Base-by-base conservation (phyloP, 2,113 vertebrate species). In the Barnardius zonarius region DNA sequence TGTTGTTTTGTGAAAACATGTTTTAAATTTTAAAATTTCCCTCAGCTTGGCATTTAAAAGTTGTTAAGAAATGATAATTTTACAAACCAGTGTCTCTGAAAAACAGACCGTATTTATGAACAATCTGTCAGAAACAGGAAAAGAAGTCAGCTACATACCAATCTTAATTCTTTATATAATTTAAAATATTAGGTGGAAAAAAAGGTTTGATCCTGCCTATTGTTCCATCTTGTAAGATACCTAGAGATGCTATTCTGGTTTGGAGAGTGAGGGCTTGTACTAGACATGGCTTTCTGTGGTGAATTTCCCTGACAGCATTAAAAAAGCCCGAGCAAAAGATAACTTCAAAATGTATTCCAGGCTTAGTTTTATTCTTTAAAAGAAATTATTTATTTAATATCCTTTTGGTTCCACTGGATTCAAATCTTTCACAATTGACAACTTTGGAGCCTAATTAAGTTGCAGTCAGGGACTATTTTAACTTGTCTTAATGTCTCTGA, bases 401-500 rank as follows among this genome's bases (percentile, higher is more conserved):
- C 73, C 35, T 75, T 96, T 90, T 94, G 84, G 49, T 94, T 92
- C 59, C 74, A 44, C 80, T 67, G 75, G 63, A 75, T 96, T 94
- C 64, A 85, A 54, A 64, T 69, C 91, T 94, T 39, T 83, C 14
- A 85, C 78, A 86, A 62, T 14, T 97, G 96, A 83, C 55, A 93
- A 70, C 69, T 96, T 93, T 84, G 85, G 73, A 83, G 81, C 67
- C 87, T 96, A 88, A 96, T 86, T 78, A 92, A 88, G 25, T 83
- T 94, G 67, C 55, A 93, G 80, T 91, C 73, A 44, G 83, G 44
- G 84, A 44, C 84, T 93, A 64, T 96, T 97, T 96, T 96, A 93
- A 82, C 69, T 97, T 93, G 83, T 63, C 52, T 90, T 94, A 88
- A 43, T 96, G 83, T 69, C 67, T 96, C 90, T 97, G 95, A 97